phyloP scores from a whole-genome alignment of 30 jellyfish, hydroid and myxozoan species.

The Mastigias papua region DNA sequence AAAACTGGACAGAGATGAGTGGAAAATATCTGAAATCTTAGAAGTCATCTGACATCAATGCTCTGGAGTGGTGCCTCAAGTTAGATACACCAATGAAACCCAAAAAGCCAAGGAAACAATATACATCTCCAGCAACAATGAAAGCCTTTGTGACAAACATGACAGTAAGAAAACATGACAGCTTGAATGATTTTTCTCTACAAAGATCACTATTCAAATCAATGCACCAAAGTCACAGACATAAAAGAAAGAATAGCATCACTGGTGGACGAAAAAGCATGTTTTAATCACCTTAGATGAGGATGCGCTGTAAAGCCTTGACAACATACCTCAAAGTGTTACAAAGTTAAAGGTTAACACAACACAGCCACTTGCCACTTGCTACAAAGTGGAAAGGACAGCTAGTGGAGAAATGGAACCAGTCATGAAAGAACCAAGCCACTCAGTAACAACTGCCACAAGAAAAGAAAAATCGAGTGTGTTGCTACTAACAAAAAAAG shows the following conservation, averaged over 20 bases:
- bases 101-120: not conserved
- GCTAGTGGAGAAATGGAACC: not conserved
- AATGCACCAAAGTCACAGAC: slow-evolving; percentile 50
- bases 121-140: not conserved
- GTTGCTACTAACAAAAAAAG: slow-evolving; percentile 58
- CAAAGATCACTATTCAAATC: slow-evolving; percentile 33
- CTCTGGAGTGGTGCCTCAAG: slow-evolving; percentile 49
- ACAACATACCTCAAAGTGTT: slow-evolving; percentile 10
- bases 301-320: slow-evolving; percentile 30
- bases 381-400: not conserved
- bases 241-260: slow-evolving; percentile 4
- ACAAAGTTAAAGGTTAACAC: slow-evolving; percentile 25
- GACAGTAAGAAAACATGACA: not conserved
- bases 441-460: slow-evolving; percentile 26
- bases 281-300: slow-evolving; percentile 49
- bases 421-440: not conserved
- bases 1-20: slow-evolving; percentile 50
- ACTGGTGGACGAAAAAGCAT: slow-evolving; percentile 41
- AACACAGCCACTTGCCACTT: slow-evolving; percentile 32
- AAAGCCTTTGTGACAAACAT: slow-evolving; percentile 17
- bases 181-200: slow-evolving; percentile 35
- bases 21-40: slow-evolving; percentile 64
- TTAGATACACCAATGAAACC: not conserved
- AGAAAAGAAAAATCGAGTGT: slow-evolving; percentile 48
- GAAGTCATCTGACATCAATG: slow-evolving; percentile 47